Percentiles rank a stretch among this genome's conserved stretches.
Evolutionary conservation across 2,888 invertebrate genomes (phyloP).

Genomic region (Julus scandinavius): DNA sequence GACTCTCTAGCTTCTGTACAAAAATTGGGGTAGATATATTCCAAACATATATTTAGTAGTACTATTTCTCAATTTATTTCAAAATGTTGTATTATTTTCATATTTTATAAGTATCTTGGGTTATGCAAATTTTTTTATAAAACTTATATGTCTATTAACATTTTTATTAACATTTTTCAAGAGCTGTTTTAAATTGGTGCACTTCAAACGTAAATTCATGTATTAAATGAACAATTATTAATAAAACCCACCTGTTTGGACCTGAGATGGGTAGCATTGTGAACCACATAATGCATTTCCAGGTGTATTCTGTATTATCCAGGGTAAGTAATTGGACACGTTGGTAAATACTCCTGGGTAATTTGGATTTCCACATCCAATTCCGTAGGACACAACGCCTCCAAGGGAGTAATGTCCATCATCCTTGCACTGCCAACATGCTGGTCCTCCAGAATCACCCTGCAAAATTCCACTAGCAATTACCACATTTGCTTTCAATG

Average conservation of each 20-base stretch:
- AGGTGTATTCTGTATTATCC: not conserved
- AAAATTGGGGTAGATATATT: too few relatives aligned
- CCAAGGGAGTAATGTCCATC: not conserved
- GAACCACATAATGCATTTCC: not conserved
- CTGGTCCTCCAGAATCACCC: constrained; percentile 52
- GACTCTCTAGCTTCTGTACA: too few relatives aligned
- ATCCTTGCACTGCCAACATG: not conserved
- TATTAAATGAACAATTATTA: not conserved
- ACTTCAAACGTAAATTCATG: too few relatives aligned
- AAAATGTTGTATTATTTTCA: too few relatives aligned
- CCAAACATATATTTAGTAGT: too few relatives aligned
- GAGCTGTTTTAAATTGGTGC: too few relatives aligned
- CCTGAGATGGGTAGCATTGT: not conserved
- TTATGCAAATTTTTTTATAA: too few relatives aligned
- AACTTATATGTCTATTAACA: too few relatives aligned
- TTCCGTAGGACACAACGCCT: constrained; percentile 38
- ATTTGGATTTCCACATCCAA: constrained; percentile 42
- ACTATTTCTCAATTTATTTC: too few relatives aligned
- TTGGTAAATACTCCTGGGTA: constrained; percentile 3
- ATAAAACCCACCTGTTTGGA: not conserved
- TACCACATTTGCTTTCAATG: not conserved
- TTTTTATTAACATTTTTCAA: too few relatives aligned
- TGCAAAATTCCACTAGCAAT: not conserved
- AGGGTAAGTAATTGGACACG: not conserved
- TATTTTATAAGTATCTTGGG: too few relatives aligned